These are phyloP conservation scores for Oikopleura vanhoeffeni DNA, from an alignment of 23 tunicate species.

Conservation along the genomic window DNA sequence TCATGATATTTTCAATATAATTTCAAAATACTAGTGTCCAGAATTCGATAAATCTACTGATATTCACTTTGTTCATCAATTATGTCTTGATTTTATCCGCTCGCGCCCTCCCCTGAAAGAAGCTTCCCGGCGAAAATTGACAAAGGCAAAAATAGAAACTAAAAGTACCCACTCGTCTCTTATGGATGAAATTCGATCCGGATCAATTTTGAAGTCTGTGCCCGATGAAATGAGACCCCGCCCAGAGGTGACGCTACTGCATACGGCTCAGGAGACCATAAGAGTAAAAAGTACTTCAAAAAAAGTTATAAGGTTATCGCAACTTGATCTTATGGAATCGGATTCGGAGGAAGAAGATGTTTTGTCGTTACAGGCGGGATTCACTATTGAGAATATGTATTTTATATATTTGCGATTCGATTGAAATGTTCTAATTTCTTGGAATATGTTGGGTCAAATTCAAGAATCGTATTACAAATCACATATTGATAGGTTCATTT, in stretches of 20 bases:
- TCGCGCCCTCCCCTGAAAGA: slow-evolving; percentile 50
- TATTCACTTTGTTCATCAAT: no score
- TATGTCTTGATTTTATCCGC: slow-evolving; percentile 32
- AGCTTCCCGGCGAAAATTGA: slow-evolving; percentile 15
- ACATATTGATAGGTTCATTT: no score
- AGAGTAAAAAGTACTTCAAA: background rate
- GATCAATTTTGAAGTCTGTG: background rate
- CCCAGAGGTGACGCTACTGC: background rate
- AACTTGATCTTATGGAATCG: background rate
- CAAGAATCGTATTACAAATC: no score
- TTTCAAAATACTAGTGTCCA: no score
- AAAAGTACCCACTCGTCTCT: background rate
- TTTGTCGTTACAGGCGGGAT: background rate
- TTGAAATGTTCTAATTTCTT: no score
- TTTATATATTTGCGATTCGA: no score
- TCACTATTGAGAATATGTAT: no score
- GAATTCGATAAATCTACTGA: no score
- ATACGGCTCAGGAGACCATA: background rate
- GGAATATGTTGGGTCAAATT: no score
- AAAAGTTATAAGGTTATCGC: background rate
- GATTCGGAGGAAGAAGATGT: slow-evolving; percentile 11
- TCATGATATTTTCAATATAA: no score
- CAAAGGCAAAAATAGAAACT: background rate
- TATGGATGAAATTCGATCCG: slow-evolving; percentile 9
- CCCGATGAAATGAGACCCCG: background rate